Base-by-base conservation (phyloP, 2,797 vertebrate species). In the Acrocephalus scirpaceus region DNA sequence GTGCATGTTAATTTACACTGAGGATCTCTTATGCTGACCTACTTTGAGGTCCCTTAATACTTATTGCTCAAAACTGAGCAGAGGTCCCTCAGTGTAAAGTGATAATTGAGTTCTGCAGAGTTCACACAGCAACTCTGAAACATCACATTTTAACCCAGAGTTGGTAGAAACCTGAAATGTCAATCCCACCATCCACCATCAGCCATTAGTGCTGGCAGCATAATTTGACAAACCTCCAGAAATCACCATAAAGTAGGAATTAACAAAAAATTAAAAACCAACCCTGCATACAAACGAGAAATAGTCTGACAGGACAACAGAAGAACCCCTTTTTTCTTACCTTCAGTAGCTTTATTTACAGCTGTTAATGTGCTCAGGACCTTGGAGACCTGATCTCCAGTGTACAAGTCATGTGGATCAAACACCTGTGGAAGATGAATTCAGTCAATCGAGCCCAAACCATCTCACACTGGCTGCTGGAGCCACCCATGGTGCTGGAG, bases 321-420 rank as follows among this genome's bases (percentile, higher is more conserved):
- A 30, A 61, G 48, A 70, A 47, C 2, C 4, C 3, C 7, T n/a
- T 54, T 83, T 62, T 65, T 38, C 98, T 98, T 98, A 99, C 99
- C 99, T 99, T 99, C 99, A 20, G 99, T 99, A 69, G 99, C 99
- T 96, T 99, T 98, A 98, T 98, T 99, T 96, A 99, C 96, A 69
- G 99, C 99, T 96, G 98, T 96, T 95, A 99, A 98, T 10, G 99
- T 99, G 79, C 96, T 98, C 96, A 99, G 96, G 66, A 99, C 98
- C 97, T 98, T 99, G 96, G 98, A 97, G 97, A 99, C 99, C 93
- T 98, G 99, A 95, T 98, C 98, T 36, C 99, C 99, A 16, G 98
- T 97, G 97, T 99, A 99, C 76, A 99, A 97, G 93, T 98, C 98
- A 92, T 98, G 98, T 9, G 99, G 98, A 95, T 99, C 99, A 98